Percentiles rank a stretch among this genome's conserved stretches.
Conservation (phyloP, 2,888 invertebrate species). For the Beris morrisii region DNA sequence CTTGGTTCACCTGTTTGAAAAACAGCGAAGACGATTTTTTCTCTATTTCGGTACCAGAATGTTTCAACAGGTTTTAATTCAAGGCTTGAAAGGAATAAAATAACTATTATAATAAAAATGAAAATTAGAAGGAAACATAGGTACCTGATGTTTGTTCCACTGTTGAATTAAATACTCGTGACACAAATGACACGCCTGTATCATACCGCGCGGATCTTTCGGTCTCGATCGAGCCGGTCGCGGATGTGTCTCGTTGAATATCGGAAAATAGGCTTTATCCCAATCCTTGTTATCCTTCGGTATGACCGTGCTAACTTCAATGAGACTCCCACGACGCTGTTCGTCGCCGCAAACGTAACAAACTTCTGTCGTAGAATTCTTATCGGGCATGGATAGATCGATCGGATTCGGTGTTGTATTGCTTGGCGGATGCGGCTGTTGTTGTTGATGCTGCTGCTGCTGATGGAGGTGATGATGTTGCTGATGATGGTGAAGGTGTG, state of each 20-base stretch:
- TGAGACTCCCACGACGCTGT: conserved; percentile 78
- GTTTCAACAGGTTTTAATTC: too few species aligned
- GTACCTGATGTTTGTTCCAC: conserved; percentile 78
- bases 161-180: conserved; percentile 83
- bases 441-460: conserved; percentile 29
- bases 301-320: conserved; percentile 67
- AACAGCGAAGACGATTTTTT: too few species aligned
- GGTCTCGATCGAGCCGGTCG: conserved; percentile 83
- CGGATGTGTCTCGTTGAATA: conserved; percentile 76
- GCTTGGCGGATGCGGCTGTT: conserved; percentile 13
- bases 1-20: too few species aligned
- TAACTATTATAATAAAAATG: not conserved
- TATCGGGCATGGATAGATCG: conserved; percentile 91
- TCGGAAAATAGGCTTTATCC: conserved; percentile 70
- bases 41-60: too few species aligned
- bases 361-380: conserved; percentile 86
- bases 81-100: too few species aligned
- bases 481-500: conserved; percentile 38
- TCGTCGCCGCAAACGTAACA: conserved; percentile 91
- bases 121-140: conserved; percentile 32
- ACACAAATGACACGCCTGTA: conserved; percentile 81
- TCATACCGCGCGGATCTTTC: conserved; percentile 78
- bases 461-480: conserved; percentile 39
- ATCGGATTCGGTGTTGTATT: conserved; percentile 55
- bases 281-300: conserved; percentile 59